Base-by-base conservation (phyloP, 2,797 vertebrate genomes). In the Valencia hispanica region DNA sequence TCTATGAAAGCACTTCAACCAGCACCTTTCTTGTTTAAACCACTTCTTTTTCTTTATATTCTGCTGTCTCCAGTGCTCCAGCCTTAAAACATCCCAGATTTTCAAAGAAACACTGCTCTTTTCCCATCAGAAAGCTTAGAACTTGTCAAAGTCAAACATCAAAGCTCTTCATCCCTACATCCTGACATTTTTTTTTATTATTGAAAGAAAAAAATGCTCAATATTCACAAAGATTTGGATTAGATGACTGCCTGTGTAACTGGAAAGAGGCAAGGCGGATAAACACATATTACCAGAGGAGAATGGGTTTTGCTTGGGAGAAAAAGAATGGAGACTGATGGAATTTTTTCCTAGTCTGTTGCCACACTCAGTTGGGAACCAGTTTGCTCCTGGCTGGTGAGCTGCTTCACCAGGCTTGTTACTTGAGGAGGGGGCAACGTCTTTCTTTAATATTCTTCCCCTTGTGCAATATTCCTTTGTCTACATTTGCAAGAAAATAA, bases 111-210 rank as follows among this genome's bases (percentile, higher is more conserved):
- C 18, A 2, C n/a, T 80, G 78, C 84, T 72, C 85, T 89, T 90
- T 88, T 90, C 68, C 74, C 87, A 84, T 82, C 83, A 78, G 61
- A 70, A 73, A 72, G 71, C 82, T 86, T 79, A 88, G 73, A 87
- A 81, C 75, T n/a, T 90, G 72, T 87, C 83, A 87, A 75, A 82
- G 79, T 84, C 77, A 79, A 72, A 80, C 70, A 41, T 70, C 69
- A 70, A 86, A 81, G 50, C 73, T 77, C 61, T 82, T 86, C 63
- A 85, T 81, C 74, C 70, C 72, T 50, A 45, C 20, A 18, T 73
- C 78, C 45, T 53, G 27, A 48, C 32, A 69, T 1, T 43, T 27
- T 45, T 15, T 69, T 70, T 15, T 39, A 71, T 41, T 72, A 53
- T 3, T 12, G 20, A 15, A 7, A 32, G 61, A 59, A 74, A 59